Percentiles rank a stretch among this genome's conserved stretches.
Conservation (phyloP, 1,140 invertebrate species). For the Saxidomus purpurata region DNA sequence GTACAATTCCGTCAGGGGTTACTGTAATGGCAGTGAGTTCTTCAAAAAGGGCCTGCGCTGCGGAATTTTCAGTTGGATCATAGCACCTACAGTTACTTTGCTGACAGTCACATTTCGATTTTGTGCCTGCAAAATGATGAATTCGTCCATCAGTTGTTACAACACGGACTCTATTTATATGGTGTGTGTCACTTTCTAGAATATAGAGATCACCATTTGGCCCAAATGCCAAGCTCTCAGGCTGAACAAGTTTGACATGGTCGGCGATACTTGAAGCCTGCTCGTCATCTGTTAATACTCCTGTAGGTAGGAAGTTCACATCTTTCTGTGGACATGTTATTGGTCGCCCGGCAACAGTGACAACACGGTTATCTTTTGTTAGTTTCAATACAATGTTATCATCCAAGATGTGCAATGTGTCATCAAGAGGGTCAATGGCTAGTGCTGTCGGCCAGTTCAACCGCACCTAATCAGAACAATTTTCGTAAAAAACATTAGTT, state of each 20-base stretch:
- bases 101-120: slow-evolving; percentile 97
- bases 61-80: slow-evolving; percentile 93
- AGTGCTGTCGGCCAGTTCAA: slow-evolving; percentile 98
- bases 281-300: slow-evolving; percentile 81
- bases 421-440: slow-evolving; percentile 97
- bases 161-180: slow-evolving; percentile 95
- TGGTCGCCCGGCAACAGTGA: slow-evolving; percentile 96
- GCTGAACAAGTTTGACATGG: slow-evolving; percentile 96
- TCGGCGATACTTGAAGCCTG: slow-evolving; percentile 82
- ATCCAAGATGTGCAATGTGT: slow-evolving; percentile 97
- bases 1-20: slow-evolving; percentile 96
- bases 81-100: slow-evolving; percentile 93
- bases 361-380: slow-evolving; percentile 95
- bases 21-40: slow-evolving; percentile 95
- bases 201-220: slow-evolving; percentile 97
- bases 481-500: background rate
- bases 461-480: slow-evolving; percentile 89
- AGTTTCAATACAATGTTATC: slow-evolving; percentile 98
- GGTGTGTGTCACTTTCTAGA: slow-evolving; percentile 96
- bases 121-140: slow-evolving; percentile 95
- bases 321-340: slow-evolving; percentile 94
- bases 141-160: slow-evolving; percentile 97
- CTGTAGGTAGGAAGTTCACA: slow-evolving; percentile 74
- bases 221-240: slow-evolving; percentile 96
- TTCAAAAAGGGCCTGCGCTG: slow-evolving; percentile 97